Evolutionary conservation across 2,797 vertebrate species (phyloP), one percentile per base, ranked within the genome.

Genomic region (Artibeus jamaicensis): DNA sequence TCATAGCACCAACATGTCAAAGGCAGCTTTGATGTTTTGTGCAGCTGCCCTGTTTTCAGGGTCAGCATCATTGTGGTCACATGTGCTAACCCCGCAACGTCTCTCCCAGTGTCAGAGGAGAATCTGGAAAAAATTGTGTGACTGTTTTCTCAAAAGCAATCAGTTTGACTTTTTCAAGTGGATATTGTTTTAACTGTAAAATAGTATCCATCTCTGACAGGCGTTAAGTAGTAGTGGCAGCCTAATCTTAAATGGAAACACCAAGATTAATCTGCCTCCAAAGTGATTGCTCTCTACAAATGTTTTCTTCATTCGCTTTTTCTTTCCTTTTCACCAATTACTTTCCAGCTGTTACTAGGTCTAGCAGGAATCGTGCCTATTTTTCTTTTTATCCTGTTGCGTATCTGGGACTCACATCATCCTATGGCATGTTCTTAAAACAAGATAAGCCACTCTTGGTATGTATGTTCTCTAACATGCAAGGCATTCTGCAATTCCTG

Each of bases 1-100:
- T 84, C 21, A 1, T 50, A 83, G 37, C 78, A 42, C 0, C 46
- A 93, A 73, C 83, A 24, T 93, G n/a, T 83, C 86, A 65, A 95
- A 95, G 86, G 55, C 39, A 21, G 59, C 76, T 53, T 96, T 77
- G 82, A 78, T 96, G 95, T 87, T 96, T 95, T 29, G 87, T 22
- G 67, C 24, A 94, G 71, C 94, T 83, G 68, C 93, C 90, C 50
- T 34, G 19, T n/a, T 84, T 92, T 93, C 26, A n/a, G 86, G 18
- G 6, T 74, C 91, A 32, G 65, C 19, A 37, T 39, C 70, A 1
- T 6, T 6, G 37, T 46, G 74, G 48, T 96, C 92, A 87, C 92
- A 78, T 0, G 7, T 93, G 90, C 37, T 78, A 53, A 70, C 32
- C 26, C 19, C 48, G 32, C 37, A 50, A 73, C 29, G 5, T 62